A percentile compares a stretch with the other conserved stretches of the same genome.
Evolutionary conservation across 2,888 invertebrate species (phyloP).

Genomic region (Mesorhabditis belari): DNA sequence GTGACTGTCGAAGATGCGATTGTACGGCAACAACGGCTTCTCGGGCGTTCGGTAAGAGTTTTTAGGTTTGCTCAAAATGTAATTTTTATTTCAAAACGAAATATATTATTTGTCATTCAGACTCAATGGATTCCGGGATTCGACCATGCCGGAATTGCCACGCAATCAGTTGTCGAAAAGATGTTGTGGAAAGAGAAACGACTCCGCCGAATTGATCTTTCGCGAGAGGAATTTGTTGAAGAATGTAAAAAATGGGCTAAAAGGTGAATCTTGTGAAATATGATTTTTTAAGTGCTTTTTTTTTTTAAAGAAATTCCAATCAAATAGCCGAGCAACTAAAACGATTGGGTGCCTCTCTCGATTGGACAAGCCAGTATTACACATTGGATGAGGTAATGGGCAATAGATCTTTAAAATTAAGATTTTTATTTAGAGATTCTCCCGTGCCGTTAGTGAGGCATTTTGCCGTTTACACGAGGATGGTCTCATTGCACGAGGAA

Average conservation of each 20-base stretch:
- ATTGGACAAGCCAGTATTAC: conserved; percentile 79
- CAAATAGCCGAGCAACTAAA: conserved; percentile 62
- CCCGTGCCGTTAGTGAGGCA: conserved; percentile 73
- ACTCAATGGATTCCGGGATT: conserved; percentile 83
- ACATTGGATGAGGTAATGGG: conserved; percentile 78
- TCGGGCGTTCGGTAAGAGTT: conserved; percentile 22
- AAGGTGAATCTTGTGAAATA: conserved; percentile 56
- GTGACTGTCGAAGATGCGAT: conserved; percentile 90
- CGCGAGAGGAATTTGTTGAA: conserved; percentile 69
- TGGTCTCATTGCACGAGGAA: conserved; percentile 60
- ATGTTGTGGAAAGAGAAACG: conserved; percentile 15
- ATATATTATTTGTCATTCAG: too few species aligned
- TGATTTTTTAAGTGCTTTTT: too few species aligned
- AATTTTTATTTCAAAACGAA: too few species aligned
- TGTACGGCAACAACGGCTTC: conserved; percentile 66
- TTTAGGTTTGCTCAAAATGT: too few species aligned
- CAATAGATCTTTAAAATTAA: conserved; percentile 1
- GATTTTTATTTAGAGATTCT: conserved; percentile 61
- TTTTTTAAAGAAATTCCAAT: conserved; percentile 24
- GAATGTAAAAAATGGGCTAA: conserved; percentile 80
- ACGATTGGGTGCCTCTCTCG: conserved; percentile 73
- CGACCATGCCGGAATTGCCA: conserved; percentile 98
- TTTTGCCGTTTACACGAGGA: conserved; percentile 74
- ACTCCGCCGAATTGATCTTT: conserved; percentile 66
- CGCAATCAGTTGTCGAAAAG: conserved; percentile 66